These are phyloP conservation scores for Pseudomyrmex dendroicus DNA, from an alignment of 1,140 invertebrate species.

Conservation along the genomic window DNA sequence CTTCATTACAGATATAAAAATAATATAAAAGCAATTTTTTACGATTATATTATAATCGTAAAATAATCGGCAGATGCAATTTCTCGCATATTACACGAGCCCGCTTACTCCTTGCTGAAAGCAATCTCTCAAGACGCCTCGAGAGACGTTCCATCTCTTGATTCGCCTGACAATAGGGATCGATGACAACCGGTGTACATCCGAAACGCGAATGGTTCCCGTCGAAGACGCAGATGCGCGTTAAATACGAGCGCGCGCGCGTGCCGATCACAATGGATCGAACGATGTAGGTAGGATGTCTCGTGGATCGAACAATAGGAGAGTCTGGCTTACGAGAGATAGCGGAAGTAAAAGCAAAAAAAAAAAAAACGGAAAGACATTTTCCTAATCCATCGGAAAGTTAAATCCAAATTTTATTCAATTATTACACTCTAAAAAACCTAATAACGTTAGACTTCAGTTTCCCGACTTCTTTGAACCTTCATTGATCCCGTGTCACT, in stretches of 20 bases:
- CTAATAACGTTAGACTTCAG: too few species aligned
- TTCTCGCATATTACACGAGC: conserved; percentile 36
- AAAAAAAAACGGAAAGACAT: conserved; percentile 2
- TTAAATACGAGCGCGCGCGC: conserved; percentile 31
- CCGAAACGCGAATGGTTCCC: conserved; percentile 51
- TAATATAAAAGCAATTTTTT: conserved; percentile 5
- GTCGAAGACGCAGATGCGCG: conserved; percentile 57
- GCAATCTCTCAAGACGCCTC: conserved; percentile 11
- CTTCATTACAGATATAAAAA: neutral
- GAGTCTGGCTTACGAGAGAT: conserved; percentile 4
- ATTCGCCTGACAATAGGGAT: conserved; percentile 58
- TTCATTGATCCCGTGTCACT: conserved; percentile 8
- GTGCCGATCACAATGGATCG: conserved; percentile 63
- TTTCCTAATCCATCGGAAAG: neutral
- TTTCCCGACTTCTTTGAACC: neutral
- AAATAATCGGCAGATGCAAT: conserved; percentile 52
- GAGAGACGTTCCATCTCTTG: neutral
- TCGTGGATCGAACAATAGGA: conserved; percentile 36
- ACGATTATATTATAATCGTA: too few species aligned
- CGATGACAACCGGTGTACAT: conserved; percentile 64
- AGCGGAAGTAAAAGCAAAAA: neutral
- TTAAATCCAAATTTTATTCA: too few species aligned
- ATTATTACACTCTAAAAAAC: too few species aligned
- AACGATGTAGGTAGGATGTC: conserved; percentile 33
- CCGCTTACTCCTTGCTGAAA: neutral